Evolutionary conservation across 2,888 invertebrate species (phyloP).

Genomic region (Cepaea hortensis): DNA sequence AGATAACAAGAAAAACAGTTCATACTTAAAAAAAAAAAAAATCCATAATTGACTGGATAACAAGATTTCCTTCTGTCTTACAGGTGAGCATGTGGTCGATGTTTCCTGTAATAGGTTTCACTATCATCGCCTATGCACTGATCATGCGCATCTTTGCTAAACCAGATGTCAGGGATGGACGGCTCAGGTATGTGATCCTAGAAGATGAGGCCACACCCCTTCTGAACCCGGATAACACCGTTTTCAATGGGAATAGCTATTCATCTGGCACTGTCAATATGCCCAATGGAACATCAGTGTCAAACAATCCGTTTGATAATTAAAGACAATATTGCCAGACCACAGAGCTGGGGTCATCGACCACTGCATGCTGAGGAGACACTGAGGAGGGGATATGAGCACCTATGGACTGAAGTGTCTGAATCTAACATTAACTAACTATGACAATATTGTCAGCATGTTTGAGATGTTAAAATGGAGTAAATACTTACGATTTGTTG

Average conservation of each 20-base stretch:
- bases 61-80: not conserved
- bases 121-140: constrained; percentile 6
- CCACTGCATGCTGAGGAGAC: no score
- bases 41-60: no score
- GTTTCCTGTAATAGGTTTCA: constrained; percentile 23
- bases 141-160: constrained; percentile 10
- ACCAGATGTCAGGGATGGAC: not conserved
- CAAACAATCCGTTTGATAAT: not conserved
- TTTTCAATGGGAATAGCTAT: not conserved
- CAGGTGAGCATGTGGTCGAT: constrained; percentile 24
- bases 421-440: not conserved
- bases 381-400: no score
- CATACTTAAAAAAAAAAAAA: no score
- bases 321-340: not conserved
- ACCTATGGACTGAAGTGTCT: not conserved
- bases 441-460: no score
- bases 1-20: no score
- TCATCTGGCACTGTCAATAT: not conserved
- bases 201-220: constrained; percentile 29
- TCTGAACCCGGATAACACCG: not conserved
- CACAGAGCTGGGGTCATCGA: not conserved
- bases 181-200: constrained; percentile 8
- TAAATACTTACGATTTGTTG: no score
- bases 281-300: not conserved
- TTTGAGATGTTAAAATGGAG: no score